Evolutionary conservation across 2,113 vertebrate species (phyloP).

Genomic region (Noctilio leporinus): DNA sequence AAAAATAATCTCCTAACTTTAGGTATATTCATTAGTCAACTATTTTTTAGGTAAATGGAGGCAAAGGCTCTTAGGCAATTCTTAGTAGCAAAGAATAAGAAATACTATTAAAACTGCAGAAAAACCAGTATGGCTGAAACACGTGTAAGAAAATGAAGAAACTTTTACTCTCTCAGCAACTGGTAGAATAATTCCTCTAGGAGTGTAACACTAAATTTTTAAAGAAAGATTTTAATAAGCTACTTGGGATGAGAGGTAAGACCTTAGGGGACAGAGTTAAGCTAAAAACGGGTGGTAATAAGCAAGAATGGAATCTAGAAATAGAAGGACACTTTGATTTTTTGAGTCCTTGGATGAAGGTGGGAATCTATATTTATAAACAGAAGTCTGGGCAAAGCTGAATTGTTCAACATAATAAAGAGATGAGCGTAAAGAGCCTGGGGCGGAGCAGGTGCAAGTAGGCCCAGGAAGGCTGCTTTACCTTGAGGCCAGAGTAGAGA

Average conservation of each 20-base stretch:
- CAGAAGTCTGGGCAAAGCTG: not conserved
- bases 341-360: not conserved
- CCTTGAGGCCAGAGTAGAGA: not conserved
- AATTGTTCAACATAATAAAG: not conserved
- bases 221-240: conserved; percentile 37
- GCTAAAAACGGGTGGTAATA: conserved; percentile 18
- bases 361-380: not conserved
- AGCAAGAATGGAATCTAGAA: conserved; percentile 36
- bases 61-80: conserved; percentile 14
- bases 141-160: not conserved
- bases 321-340: conserved; percentile 27
- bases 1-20: conserved; percentile 2
- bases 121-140: not conserved
- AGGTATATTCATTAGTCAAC: not conserved
- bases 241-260: conserved; percentile 20
- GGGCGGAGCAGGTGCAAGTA: not conserved
- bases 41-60: not conserved
- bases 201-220: not conserved
- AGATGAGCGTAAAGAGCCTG: not conserved
- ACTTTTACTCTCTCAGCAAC: not conserved
- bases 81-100: not conserved
- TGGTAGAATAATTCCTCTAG: not conserved
- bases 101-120: not conserved
- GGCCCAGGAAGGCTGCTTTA: not conserved
- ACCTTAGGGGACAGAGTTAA: conserved; percentile 14